A percentile compares a stretch with the other conserved stretches of the same genome.
phyloP scores from a whole-genome alignment of 1,140 invertebrate genomes.

The Anastrepha obliqua region DNA sequence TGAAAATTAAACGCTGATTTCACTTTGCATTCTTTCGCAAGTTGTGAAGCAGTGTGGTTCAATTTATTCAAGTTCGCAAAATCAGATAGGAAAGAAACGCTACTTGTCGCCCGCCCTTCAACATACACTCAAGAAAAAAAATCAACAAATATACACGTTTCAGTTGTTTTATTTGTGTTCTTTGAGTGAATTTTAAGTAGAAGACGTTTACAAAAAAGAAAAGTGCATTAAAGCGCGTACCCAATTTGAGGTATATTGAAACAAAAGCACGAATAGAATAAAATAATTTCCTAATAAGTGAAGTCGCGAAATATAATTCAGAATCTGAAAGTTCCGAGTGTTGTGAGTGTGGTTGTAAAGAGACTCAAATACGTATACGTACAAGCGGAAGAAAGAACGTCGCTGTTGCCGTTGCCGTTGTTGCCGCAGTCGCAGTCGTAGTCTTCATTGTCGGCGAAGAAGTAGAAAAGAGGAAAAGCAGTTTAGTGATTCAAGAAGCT shows the following conservation, averaged over 20 bases:
- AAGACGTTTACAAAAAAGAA: neutral
- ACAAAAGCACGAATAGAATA: conserved; percentile 18
- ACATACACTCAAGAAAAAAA: neutral
- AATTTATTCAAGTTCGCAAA: conserved; percentile 9
- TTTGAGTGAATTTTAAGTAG: neutral
- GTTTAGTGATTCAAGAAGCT: neutral
- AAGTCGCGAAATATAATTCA: conserved; percentile 35
- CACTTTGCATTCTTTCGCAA: conserved; percentile 49
- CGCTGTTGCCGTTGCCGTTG: conserved; percentile 33
- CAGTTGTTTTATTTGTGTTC: conserved; percentile 30
- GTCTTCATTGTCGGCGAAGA: neutral
- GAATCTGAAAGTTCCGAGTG: conserved; percentile 32
- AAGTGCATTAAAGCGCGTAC: neutral
- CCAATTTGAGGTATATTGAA: neutral
- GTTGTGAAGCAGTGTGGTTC: neutral
- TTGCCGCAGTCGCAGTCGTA: conserved; percentile 11
- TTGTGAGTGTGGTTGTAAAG: conserved; percentile 17
- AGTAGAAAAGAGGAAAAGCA: conserved; percentile 16
- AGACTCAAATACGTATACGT: neutral
- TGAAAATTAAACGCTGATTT: conserved; percentile 40
- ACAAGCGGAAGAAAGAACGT: conserved; percentile 16
- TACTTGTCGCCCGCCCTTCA: conserved; percentile 40
- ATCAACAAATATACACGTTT: conserved; percentile 23
- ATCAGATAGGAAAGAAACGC: conserved; percentile 25
- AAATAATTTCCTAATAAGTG: conserved; percentile 19